A percentile compares a stretch with the other conserved stretches of the same genome.
phyloP scores from a whole-genome alignment of 2,888 invertebrate genomes.

The Icerya purchasi region DNA sequence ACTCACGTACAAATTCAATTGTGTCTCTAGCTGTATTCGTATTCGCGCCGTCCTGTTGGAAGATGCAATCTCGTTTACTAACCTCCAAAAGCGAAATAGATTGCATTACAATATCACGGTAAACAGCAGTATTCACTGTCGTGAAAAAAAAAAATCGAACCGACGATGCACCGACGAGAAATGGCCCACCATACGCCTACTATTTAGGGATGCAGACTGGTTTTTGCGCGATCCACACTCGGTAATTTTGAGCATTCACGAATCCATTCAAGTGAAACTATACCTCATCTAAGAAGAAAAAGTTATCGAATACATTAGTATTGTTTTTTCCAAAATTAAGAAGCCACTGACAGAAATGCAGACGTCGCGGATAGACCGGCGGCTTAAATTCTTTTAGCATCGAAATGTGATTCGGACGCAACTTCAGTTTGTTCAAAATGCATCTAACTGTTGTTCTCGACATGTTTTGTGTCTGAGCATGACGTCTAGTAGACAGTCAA shows the following conservation, averaged over 20 bases:
- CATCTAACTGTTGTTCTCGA: no score
- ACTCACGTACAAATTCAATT: conserved; percentile 4
- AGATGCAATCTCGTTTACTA: conserved; percentile 5
- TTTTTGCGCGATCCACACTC: conserved; percentile 2
- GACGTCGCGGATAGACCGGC: background rate
- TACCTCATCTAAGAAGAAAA: conserved; percentile 2
- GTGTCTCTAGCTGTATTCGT: conserved; percentile 8
- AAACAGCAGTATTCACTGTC: conserved; percentile 5
- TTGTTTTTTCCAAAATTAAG: background rate
- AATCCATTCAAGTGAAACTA: conserved; percentile 1
- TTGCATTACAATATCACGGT: conserved; percentile 7
- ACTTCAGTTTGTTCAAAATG: no score
- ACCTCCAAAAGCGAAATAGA: conserved; percentile 7
- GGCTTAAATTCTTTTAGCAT: background rate
- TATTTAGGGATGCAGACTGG: conserved; percentile 8
- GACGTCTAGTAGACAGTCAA: no score
- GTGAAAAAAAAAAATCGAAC: conserved; percentile 8
- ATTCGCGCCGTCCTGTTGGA: conserved; percentile 13
- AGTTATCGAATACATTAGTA: background rate
- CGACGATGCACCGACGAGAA: conserved; percentile 3
- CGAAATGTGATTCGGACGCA: background rate
- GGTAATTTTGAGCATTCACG: conserved; percentile 7
- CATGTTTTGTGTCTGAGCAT: no score
- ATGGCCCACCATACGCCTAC: conserved; percentile 11
- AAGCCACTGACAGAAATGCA: conserved; percentile 1